Percentiles rank a stretch among this genome's conserved stretches.
Evolutionary conservation across 2,113 vertebrate genomes (phyloP).

Genomic region (Nerophis lumbriciformis): DNA sequence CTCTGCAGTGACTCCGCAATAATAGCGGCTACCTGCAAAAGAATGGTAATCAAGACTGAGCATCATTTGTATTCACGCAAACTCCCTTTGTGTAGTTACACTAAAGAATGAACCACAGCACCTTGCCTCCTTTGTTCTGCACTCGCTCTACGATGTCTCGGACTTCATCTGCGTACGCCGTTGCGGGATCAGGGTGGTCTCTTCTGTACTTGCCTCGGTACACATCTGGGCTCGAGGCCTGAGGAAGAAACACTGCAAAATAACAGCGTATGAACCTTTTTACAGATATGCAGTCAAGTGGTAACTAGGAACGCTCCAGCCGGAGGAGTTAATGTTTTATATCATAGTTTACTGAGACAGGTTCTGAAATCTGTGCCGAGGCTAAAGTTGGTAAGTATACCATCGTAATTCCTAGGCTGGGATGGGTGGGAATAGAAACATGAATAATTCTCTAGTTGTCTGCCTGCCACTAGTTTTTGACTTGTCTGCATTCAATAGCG

Average conservation of each 20-base stretch:
- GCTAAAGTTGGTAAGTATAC: no score
- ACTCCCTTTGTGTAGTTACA: not conserved
- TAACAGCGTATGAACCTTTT: not conserved
- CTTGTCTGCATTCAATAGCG: no score
- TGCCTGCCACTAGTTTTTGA: no score
- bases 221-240: conserved; percentile 90
- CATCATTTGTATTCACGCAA: not conserved
- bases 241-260: not conserved
- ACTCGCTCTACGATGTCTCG: conserved; percentile 78
- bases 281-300: not conserved
- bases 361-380: no score
- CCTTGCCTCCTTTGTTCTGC: conserved; percentile 79
- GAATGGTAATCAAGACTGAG: conserved; percentile 56
- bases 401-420: no score
- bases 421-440: no score
- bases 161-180: conserved; percentile 88
- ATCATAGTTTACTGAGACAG: no score
- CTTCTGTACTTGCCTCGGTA: conserved; percentile 92
- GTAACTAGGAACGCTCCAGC: no score
- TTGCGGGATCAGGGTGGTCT: conserved; percentile 80
- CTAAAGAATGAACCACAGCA: conserved; percentile 35
- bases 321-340: no score
- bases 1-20: conserved; percentile 98
- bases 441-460: no score
- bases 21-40: conserved; percentile 92